A percentile compares a stretch with the other conserved stretches of the same genome.
Conservation (phyloP, 30 jellyfish, hydroid and myxozoan species). For the Mastigias papua region DNA sequence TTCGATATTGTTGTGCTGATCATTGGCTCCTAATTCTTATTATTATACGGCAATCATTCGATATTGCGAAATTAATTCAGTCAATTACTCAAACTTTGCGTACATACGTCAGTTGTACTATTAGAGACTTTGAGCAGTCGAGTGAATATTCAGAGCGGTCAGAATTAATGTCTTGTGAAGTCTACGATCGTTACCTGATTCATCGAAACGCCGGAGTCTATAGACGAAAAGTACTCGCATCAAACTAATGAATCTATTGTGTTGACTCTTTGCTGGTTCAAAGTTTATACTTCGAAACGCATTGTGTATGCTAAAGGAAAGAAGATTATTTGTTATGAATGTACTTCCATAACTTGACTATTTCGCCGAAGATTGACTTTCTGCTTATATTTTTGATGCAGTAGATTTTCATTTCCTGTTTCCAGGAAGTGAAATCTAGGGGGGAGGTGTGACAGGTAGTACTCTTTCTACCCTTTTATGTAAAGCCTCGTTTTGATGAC, state of each 20-base stretch:
- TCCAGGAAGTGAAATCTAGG: conserved; percentile 10
- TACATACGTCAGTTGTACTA: not conserved
- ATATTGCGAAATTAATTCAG: not conserved
- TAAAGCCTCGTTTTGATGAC: too few species aligned
- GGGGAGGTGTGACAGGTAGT: conserved; percentile 28
- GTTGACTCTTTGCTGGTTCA: conserved; percentile 16
- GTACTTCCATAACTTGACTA: not conserved
- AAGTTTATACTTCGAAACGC: not conserved
- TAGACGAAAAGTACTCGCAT: not conserved
- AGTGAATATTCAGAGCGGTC: conserved; percentile 8
- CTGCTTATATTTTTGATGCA: not conserved
- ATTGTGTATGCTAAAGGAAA: not conserved
- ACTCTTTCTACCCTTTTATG: too few species aligned
- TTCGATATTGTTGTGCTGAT: too few species aligned
- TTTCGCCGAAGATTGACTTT: not conserved
- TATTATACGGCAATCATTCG: not conserved
- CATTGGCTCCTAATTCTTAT: not conserved
- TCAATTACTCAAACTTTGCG: not conserved
- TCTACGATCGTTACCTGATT: conserved; percentile 11
- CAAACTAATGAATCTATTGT: not conserved
- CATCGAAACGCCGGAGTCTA: not conserved
- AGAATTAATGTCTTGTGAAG: not conserved
- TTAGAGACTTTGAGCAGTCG: not conserved
- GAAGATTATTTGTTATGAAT: not conserved
- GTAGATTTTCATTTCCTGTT: not conserved